Base-by-base conservation (phyloP, 1,140 invertebrate species). In the Popillia japonica region DNA sequence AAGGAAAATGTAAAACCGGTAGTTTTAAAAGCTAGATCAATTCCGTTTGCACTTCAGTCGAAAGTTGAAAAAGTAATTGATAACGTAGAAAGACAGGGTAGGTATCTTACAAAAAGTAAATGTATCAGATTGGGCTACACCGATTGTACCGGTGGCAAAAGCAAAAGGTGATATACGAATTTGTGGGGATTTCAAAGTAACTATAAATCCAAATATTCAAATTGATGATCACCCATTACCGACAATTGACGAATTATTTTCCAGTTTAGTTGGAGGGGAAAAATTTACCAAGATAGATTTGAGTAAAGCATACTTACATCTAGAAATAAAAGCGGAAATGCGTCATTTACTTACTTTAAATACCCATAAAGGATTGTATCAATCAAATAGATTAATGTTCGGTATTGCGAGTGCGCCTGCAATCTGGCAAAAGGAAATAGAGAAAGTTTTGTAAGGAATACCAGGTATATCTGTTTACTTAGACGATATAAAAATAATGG, bases 211-310 rank as follows among this genome's bases (percentile, higher is more conserved):
- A 68, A 76, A 79, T 22, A 76, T 87, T 22, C 17, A 79, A 59
- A 72, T 81, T 61, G 80, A 83, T 61, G 81, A 84, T n/a, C 81
- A 86, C 76, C 86, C 86, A 14, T 68, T 88, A 2, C 86, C 86
- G 7, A 77, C 77, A 14, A n/a, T n/a, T n/a, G n/a, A n/a, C n/a
- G n/a, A n/a, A n/a, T n/a, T n/a, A n/a, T n/a, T n/a, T n/a, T n/a
- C n/a, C n/a, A n/a, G n/a, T n/a, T n/a, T n/a, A n/a, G n/a, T n/a
- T n/a, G n/a, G n/a, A n/a, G n/a, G n/a, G n/a, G n/a, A n/a, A n/a
- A n/a, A n/a, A n/a, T n/a, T n/a, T n/a, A n/a, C n/a, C n/a, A n/a
- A n/a, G n/a, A n/a, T n/a, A n/a, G n/a, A n/a, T n/a, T n/a, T n/a
- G n/a, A n/a, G n/a, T n/a, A n/a, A n/a, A n/a, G n/a, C n/a, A n/a